Evolutionary conservation across 2,113 vertebrate species (phyloP).

Genomic region (Tetrao urogallus): DNA sequence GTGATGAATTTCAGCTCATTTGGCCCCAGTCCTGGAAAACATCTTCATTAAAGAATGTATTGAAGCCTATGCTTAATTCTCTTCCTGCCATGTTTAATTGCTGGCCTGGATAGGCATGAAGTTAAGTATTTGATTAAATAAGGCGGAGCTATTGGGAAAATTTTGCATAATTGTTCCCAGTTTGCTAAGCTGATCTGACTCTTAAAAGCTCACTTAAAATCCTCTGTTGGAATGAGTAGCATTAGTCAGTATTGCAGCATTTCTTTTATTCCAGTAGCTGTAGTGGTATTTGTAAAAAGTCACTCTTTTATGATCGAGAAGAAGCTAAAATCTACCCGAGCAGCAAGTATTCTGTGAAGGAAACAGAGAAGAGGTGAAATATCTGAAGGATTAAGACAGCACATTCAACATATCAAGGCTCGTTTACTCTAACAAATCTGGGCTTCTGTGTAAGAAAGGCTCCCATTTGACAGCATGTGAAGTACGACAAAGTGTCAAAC

Average conservation of each 20-base stretch:
- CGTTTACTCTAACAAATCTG: neutral
- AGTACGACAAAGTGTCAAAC: neutral
- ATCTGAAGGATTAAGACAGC: neutral
- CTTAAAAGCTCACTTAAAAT: neutral
- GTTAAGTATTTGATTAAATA: neutral
- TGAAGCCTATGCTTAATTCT: neutral
- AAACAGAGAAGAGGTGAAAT: neutral
- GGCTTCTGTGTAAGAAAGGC: neutral
- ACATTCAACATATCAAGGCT: neutral
- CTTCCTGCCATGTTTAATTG: neutral
- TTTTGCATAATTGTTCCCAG: neutral
- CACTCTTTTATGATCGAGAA: neutral
- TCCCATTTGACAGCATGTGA: neutral
- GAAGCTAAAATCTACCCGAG: neutral
- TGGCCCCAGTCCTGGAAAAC: slow-evolving; percentile 49
- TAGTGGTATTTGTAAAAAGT: neutral
- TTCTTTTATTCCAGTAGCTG: neutral
- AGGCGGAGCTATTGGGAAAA: neutral
- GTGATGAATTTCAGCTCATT: slow-evolving; percentile 26
- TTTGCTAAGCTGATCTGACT: neutral
- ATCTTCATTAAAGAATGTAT: slow-evolving; percentile 17
- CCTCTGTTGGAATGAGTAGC: fast-evolving
- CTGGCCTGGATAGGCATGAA: neutral
- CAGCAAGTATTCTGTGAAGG: neutral
- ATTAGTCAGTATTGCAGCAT: fast-evolving